Evolutionary conservation across 2,888 invertebrate genomes (phyloP).

Genomic region (Coecobrya sp.): DNA sequence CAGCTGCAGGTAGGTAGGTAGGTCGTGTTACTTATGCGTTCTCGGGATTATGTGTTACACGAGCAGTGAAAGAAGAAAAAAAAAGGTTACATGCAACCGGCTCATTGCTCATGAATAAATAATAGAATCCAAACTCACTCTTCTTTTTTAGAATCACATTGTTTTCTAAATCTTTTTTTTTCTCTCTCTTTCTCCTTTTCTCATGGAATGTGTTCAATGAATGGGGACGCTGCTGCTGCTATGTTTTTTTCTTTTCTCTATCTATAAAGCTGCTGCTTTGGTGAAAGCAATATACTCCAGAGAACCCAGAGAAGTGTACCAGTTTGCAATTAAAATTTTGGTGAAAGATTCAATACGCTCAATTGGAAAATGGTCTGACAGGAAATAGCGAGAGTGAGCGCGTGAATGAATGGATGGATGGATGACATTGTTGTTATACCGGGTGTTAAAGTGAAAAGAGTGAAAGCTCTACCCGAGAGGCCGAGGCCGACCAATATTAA

Average conservation of each 20-base stretch:
- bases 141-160: neutral
- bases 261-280: neutral
- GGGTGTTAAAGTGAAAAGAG: constrained; percentile 7
- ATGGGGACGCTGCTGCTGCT: neutral
- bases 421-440: constrained; percentile 12
- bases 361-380: neutral
- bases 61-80: neutral
- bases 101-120: constrained; percentile 50
- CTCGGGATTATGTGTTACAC: constrained; percentile 25
- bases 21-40: neutral
- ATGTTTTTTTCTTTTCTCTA: neutral
- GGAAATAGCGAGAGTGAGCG: neutral
- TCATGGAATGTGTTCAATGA: neutral
- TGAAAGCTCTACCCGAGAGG: constrained; percentile 15
- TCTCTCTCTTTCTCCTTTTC: neutral
- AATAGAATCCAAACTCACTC: constrained; percentile 52
- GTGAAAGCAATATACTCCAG: neutral
- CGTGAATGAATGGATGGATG: neutral
- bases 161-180: constrained; percentile 20
- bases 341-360: neutral
- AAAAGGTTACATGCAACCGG: constrained; percentile 42
- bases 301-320: neutral
- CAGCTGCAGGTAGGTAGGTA: constrained; percentile 30
- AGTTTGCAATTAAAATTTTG: constrained; percentile 45
- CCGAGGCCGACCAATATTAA: neutral